These are phyloP conservation scores for Zaprionus camerounensis DNA, from an alignment of 1,140 invertebrate genomes.

Conservation along the genomic window DNA sequence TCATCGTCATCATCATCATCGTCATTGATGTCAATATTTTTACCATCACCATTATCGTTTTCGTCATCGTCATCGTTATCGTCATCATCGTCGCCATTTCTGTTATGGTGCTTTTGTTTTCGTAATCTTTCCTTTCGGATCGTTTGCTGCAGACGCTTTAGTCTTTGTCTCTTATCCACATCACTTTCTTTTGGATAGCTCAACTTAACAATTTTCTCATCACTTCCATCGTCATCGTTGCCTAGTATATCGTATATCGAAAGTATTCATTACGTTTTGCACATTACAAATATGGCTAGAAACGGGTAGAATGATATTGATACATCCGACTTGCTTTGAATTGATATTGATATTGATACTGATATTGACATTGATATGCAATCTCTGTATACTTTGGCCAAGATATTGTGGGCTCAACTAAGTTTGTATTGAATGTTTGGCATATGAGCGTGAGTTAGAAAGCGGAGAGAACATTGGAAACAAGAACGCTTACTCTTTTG, in stretches of 20 bases:
- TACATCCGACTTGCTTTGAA: conserved; percentile 46
- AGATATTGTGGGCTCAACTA: conserved; percentile 52
- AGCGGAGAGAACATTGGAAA: conserved; percentile 74
- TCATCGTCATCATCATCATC: conserved; percentile 41
- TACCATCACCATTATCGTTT: background rate
- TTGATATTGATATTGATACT: conserved; percentile 37
- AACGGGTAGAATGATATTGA: conserved; percentile 67
- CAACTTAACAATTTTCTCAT: conserved; percentile 84
- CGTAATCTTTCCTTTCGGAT: conserved; percentile 84
- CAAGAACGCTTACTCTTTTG: conserved; percentile 93
- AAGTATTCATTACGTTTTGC: conserved; percentile 73
- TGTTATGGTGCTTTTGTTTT: conserved; percentile 33
- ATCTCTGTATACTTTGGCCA: conserved; percentile 33
- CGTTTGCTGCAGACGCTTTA: conserved; percentile 67
- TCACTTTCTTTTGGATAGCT: conserved; percentile 84
- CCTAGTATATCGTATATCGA: conserved; percentile 81
- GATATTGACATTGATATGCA: conserved; percentile 30
- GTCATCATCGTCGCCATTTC: conserved; percentile 78
- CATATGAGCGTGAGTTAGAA: conserved; percentile 76
- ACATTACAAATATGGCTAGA: conserved; percentile 47
- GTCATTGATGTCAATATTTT: no score
- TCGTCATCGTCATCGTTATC: conserved; percentile 47
- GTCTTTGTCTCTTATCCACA: conserved; percentile 65
- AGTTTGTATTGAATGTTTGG: conserved; percentile 67
- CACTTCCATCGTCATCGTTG: conserved; percentile 85